phyloP scores from a whole-genome alignment of 2,888 invertebrate species.

The Prenolepis imparis region DNA sequence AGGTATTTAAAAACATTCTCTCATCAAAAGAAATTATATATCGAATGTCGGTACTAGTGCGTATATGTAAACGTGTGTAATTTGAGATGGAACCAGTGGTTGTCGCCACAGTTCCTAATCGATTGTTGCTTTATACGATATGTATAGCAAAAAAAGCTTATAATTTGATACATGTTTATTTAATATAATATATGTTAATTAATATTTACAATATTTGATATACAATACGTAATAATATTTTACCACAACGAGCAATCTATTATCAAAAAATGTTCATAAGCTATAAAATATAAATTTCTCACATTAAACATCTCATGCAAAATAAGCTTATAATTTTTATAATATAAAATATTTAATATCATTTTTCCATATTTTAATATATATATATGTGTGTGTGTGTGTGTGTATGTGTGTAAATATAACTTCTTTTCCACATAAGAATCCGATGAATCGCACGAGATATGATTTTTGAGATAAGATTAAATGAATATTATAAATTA shows the following conservation, averaged over 20 bases:
- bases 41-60: conserved; percentile 16
- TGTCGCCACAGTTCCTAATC: conserved; percentile 20
- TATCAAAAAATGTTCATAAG: background rate
- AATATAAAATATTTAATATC: background rate
- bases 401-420: background rate
- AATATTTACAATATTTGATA: background rate
- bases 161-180: background rate
- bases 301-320: background rate
- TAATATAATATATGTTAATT: background rate
- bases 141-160: background rate
- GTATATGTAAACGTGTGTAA: background rate
- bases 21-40: background rate
- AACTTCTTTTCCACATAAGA: background rate
- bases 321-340: background rate
- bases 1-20: background rate
- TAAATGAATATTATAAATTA: background rate
- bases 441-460: background rate
- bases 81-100: background rate
- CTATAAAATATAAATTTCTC: background rate
- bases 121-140: background rate
- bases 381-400: background rate
- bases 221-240: background rate
- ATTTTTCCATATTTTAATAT: conserved; percentile 1
- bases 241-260: background rate
- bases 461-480: background rate